Evolutionary conservation across 2,797 vertebrate species (phyloP), one percentile per base, ranked within the genome.

Genomic region (Potorous gilbertii): DNA sequence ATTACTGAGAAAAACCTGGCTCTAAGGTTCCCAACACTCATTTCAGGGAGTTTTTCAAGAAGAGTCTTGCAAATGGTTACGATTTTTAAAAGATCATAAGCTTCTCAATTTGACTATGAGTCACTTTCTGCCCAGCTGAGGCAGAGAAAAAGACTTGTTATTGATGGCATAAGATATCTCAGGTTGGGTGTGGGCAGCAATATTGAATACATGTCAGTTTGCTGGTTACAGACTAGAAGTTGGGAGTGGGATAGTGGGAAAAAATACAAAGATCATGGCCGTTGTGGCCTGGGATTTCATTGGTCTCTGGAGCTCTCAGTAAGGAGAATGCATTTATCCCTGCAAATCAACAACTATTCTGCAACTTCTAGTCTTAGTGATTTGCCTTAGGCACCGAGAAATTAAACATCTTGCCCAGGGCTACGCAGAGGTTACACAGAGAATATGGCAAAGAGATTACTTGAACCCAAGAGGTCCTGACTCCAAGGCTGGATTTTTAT

Each of bases 1-100:
- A 97, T 94, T 92, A 92, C 96, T 97, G 96, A 96, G 97, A 98
- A 96, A 54, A 89, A 81, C 52, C 55, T 9, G 54, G 89, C 92
- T 34, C 94, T 0, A n/a, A 96, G 90, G 46, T 97, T 98, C 96
- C 94, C 97, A 96, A 95, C 95, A 93, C 92, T 91, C 74, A 50
- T 87, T 87, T 87, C 40, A 27, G 74, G 40, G 40, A 87, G 0
- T 87, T 87, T 46, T 87, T 87, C 40, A 87, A 87, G 74, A 87
- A 87, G 40, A 50, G 40, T 46, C 40, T 87, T 87, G 21, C 40
- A 46, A 40, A 40, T 81, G n/a, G n/a, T 24, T n/a, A 40, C 40
- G 66, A 46, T 81, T 10, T 46, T 94, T 93, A 92, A 92, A 59
- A 29, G 50, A 34, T 90, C 52, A 50, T 90, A 91, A 56, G 81